These are phyloP conservation scores for Himalopsyche anomala DNA, from an alignment of 2,888 invertebrate genomes.

Conservation along the genomic window DNA sequence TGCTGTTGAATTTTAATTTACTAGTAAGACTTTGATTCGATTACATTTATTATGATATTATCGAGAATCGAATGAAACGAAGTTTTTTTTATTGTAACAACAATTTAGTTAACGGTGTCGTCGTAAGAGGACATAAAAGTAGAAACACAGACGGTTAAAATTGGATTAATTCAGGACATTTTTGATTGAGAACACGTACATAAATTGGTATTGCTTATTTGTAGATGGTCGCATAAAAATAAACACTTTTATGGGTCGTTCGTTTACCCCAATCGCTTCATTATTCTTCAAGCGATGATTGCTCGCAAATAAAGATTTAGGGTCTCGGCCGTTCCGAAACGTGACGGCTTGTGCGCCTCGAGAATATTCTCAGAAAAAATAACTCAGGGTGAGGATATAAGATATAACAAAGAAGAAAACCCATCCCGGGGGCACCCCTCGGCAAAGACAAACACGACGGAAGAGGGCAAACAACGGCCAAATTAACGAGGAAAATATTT, in stretches of 20 bases:
- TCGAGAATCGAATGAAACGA: no score
- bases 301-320: not conserved
- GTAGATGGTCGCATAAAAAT: not conserved
- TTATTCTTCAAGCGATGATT: not conserved
- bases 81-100: no score
- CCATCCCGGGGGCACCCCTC: conserved; percentile 12
- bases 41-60: no score
- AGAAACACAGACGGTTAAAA: no score
- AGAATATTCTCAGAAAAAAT: conserved; percentile 31
- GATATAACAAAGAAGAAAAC: conserved; percentile 38
- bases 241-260: not conserved
- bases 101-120: no score
- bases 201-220: not conserved
- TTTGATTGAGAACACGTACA: not conserved
- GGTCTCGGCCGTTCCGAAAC: conserved; percentile 8
- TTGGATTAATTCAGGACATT: not conserved
- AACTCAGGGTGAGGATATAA: not conserved
- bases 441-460: conserved; percentile 20
- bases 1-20: no score
- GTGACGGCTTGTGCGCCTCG: not conserved
- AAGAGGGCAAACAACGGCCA: conserved; percentile 51
- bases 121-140: no score
- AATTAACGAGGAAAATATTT: conserved; percentile 55
- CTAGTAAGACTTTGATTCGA: no score
- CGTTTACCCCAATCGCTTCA: not conserved